Percentiles rank a stretch among this genome's conserved stretches.
These are phyloP conservation scores for Dendrocopos noguchii DNA, from an alignment of 2,113 vertebrate genomes.

Conservation along the genomic window DNA sequence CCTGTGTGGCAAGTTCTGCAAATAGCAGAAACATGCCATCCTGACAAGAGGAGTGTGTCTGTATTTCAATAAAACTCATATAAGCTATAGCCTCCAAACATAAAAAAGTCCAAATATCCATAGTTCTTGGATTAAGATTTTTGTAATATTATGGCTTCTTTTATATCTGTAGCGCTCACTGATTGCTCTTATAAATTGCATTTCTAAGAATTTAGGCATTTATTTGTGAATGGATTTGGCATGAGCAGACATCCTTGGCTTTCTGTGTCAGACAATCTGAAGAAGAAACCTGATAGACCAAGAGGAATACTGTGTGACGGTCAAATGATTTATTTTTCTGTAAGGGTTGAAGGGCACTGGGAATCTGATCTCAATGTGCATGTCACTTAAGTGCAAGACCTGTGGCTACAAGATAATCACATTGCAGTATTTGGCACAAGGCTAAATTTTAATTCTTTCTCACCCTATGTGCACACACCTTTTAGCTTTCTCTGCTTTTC, in stretches of 20 bases:
- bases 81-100: background rate
- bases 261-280: conserved; percentile 59
- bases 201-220: background rate
- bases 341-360: background rate
- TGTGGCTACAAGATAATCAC: conserved; percentile 40
- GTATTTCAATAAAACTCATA: background rate
- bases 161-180: background rate
- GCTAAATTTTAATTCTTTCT: conserved; percentile 1
- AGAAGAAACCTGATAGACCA: conserved; percentile 38
- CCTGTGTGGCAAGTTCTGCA: background rate
- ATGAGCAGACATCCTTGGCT: conserved; percentile 25
- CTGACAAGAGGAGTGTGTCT: background rate
- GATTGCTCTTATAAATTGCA: background rate
- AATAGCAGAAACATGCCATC: background rate
- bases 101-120: background rate
- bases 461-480: background rate
- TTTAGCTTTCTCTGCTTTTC: background rate
- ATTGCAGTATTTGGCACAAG: background rate
- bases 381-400: conserved; percentile 3
- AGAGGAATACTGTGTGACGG: conserved; percentile 47
- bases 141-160: background rate
- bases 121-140: background rate
- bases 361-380: background rate
- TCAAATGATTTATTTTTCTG: conserved; percentile 31
- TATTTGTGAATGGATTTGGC: background rate